These are phyloP conservation scores for Callipepla squamata DNA, from an alignment of 2,113 vertebrate genomes.

Conservation along the genomic window DNA sequence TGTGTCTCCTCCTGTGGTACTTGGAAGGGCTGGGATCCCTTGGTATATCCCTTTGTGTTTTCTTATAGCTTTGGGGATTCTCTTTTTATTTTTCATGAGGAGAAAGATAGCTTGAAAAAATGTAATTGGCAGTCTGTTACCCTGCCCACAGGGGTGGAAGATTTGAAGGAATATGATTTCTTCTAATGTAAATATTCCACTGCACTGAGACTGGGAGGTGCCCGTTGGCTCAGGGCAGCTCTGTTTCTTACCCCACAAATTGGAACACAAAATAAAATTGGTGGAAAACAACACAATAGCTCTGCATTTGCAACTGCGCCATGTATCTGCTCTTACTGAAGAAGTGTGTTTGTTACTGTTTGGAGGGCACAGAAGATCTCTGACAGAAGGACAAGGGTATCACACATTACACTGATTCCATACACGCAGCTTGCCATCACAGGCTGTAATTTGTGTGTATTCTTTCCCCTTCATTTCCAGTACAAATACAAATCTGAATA, in stretches of 20 bases:
- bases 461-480: neutral
- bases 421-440: neutral
- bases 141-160: neutral
- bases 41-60: neutral
- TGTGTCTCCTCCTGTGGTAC: rapidly evolving
- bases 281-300: rapidly evolving
- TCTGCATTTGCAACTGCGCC: neutral
- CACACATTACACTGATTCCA: rapidly evolving
- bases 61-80: neutral
- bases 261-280: neutral
- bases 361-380: neutral
- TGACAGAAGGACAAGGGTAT: neutral
- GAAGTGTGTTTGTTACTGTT: neutral
- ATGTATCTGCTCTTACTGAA: neutral
- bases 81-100: neutral
- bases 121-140: neutral
- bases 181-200: neutral
- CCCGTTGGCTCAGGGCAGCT: neutral
- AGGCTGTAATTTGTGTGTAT: neutral
- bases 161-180: neutral
- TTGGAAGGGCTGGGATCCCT: rapidly evolving
- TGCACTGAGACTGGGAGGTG: neutral
- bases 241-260: neutral
- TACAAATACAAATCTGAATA: neutral
- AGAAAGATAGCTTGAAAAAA: constrained; percentile 21